Conservation (phyloP, 2,797 vertebrate species). For the Halcyon chelicuti region DNA sequence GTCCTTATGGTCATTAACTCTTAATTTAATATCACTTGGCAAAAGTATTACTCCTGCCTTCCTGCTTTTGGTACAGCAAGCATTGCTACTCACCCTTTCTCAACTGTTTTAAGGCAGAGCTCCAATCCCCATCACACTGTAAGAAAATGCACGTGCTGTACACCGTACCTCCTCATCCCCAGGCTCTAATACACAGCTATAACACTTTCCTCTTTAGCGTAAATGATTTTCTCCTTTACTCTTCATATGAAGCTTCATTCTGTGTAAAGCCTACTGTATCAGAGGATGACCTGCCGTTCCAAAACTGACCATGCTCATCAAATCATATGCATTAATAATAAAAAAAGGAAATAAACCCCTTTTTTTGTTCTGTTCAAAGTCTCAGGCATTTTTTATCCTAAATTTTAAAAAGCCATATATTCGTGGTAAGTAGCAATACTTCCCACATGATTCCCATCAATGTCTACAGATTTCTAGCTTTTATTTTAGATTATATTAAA, state of each 20-base stretch:
- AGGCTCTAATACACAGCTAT: neutral
- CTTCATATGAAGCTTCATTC: neutral
- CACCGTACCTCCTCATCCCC: no score
- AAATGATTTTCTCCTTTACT: neutral
- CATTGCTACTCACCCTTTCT: neutral
- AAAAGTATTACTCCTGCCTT: neutral
- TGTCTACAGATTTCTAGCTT: slow-evolving; percentile 28
- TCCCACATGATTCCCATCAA: slow-evolving; percentile 34
- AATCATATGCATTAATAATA: neutral
- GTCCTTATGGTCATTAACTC: neutral
- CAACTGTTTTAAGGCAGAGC: neutral
- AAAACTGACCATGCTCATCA: neutral
- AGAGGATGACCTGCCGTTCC: neutral
- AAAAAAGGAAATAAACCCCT: neutral
- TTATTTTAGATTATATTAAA: slow-evolving; percentile 48
- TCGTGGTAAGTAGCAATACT: neutral
- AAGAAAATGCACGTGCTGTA: neutral
- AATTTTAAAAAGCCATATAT: neutral
- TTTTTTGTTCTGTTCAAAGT: neutral
- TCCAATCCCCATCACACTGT: neutral
- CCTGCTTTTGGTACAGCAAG: neutral
- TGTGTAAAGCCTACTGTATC: neutral
- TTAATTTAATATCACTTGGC: neutral
- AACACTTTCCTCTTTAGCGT: neutral
- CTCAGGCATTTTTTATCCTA: neutral